These are phyloP conservation scores for Chrysemys picta DNA, from an alignment of 2,113 vertebrate genomes.

Conservation along the genomic window DNA sequence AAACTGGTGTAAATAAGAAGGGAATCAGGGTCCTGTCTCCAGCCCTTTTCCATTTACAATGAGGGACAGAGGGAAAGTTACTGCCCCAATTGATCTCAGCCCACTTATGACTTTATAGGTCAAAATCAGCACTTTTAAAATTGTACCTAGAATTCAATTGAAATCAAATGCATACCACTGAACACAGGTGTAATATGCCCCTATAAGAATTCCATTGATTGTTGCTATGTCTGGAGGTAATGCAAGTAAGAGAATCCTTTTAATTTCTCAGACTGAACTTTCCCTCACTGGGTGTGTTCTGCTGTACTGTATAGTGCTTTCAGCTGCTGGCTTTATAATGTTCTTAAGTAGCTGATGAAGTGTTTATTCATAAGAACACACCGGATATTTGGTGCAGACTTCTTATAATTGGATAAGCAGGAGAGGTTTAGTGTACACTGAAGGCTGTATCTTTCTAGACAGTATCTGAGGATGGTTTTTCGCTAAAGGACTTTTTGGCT, in stretches of 20 bases:
- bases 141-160: background rate
- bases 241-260: background rate
- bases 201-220: background rate
- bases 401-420: background rate
- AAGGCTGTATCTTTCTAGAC: background rate
- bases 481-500: background rate
- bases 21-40: background rate
- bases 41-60: background rate
- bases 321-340: background rate
- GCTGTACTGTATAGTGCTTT: background rate
- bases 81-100: background rate
- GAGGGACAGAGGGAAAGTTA: background rate
- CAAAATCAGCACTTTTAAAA: background rate
- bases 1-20: background rate
- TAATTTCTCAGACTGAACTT: background rate
- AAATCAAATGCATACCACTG: background rate
- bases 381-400: fast-evolving
- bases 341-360: background rate
- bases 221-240: background rate
- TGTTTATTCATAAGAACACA: background rate
- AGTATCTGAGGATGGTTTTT: background rate
- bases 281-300: background rate
- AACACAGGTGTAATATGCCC: background rate
- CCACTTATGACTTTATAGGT: background rate
- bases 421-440: constrained; percentile 32